Base-by-base conservation (phyloP, 2,797 vertebrate species). In the Psittacula derbiana region DNA sequence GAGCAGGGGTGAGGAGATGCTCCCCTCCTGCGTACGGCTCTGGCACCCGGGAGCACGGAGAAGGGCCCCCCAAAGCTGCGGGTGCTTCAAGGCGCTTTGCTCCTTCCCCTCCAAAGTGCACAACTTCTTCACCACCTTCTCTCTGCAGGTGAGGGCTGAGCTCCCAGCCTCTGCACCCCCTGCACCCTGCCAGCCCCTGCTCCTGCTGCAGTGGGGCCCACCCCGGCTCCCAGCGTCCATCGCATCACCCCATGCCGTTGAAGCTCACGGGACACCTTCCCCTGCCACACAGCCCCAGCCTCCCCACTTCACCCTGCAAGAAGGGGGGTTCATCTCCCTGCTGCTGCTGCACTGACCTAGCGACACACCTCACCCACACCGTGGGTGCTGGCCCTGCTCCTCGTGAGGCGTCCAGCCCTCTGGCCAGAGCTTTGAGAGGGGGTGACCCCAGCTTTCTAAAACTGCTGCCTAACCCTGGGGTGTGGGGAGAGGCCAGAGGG, bases 261-360 rank as follows among this genome's bases (percentile, higher is more conserved):
- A 78, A 76, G 60, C 12, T 75, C 36, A 24, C 10, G 1, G 80
- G 75, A 66, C 1, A 2, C 15, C 24, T 78, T 86, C 50, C 52
- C 66, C 24, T 66, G 73, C 62, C 83, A 55, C 14, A 1, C 57
- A 88, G 82, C n/a, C 40, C 70, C 55, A 65, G 75, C 64, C 90
- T 88, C 28, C 41, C 28, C 16, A 3, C 27, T 12, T 49, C 17
- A 8, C 60, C 67, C 67, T 80, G 79, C 83, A 7, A 69, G 46
- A 82, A 92, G 40, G 41, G 66, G 71, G 57, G 33, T 74, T 75
- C 33, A 16, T 46, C 57, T 92, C 79, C 79, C 71, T n/a, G 4
- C 33, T 82, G n/a, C 78, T 64, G 91, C 95, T 91, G 95, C 96
- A 96, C 95, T 96, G 95, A 95, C 82, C 72, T 74, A 88, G 90